Percentiles rank a stretch among this genome's conserved stretches.
phyloP scores from a whole-genome alignment of 64 coral and sea anemone species.

The Montipora capricornis region DNA sequence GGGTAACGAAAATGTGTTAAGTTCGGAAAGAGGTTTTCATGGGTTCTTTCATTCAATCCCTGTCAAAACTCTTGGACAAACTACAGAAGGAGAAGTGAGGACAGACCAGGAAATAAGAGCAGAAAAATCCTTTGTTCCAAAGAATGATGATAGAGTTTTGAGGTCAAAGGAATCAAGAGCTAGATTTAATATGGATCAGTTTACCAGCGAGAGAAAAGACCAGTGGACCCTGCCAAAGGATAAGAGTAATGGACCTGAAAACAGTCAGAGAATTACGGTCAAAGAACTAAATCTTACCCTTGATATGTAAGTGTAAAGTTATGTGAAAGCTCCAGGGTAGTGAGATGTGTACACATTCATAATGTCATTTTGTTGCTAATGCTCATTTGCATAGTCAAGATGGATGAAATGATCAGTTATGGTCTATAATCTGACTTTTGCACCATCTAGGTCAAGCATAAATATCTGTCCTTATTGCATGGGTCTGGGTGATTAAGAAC shows the following conservation, averaged over 20 bases:
- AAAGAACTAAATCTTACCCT: constrained; percentile 24
- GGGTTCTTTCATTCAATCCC: background rate
- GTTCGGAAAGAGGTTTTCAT: background rate
- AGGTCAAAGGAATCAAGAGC: constrained; percentile 12
- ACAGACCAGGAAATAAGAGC: background rate
- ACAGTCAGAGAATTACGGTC: background rate
- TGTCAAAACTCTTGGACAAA: constrained; percentile 16
- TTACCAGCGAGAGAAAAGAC: background rate
- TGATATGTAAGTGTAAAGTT: constrained; percentile 8
- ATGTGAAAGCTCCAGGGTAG: background rate
- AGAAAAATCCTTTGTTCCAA: background rate
- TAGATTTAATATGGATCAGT: constrained; percentile 3
- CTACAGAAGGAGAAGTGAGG: background rate
- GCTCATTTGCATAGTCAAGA: no score
- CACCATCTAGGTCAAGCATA: no score
- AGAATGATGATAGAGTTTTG: constrained; percentile 2
- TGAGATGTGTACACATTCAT: no score
- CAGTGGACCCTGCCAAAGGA: background rate
- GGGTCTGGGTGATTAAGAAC: no score
- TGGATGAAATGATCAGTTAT: no score
- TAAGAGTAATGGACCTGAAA: background rate
- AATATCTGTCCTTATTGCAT: no score
- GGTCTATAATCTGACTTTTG: no score
- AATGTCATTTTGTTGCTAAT: no score
- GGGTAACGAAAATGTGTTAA: background rate